Evolutionary conservation across 1,140 invertebrate species (phyloP), one percentile per base, ranked within the genome.

Genomic region (Philotrypesis tridentata): DNA sequence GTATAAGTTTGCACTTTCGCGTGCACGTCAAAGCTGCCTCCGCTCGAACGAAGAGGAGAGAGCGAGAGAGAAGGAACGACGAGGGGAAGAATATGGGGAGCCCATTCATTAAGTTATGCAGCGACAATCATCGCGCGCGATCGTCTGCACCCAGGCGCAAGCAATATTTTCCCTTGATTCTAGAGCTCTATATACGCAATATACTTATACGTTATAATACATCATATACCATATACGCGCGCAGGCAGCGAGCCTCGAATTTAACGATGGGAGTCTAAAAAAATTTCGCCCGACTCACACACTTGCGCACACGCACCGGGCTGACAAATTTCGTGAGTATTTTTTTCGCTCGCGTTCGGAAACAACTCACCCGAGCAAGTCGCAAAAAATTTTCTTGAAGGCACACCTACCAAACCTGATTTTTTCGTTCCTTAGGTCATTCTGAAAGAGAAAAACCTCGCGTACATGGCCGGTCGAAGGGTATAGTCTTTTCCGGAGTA

Each of bases 51-150:
- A 72, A 72, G 70, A 72, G 21, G 55, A 71, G 79, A 43, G 33
- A 67, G 12, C 27, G 60, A 63, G 33, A 43, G 3, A 31, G 40
- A 67, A 21, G 4, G 25, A 55, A 48, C 5, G 72, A 72, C 21
- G 27, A 43, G 79, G 79, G 70, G 61, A 80, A 80, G 60, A 63
- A 60, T 75, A 81, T 61, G 70, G 80, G 80, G 73, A 81, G 80
- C 43, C 65, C 74, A 82, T 77, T 82, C 80, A 82, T 82, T 82
- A 82, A 63, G 80, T 82, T 82, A 82, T 82, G 80, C 73, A 77
- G 73, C 80, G 80, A 81, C 80, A 81, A 81, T 81, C 72, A 81
- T 81, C 73, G 65, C 9, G 73, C 80, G 61, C 65, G 63, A 80
- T 74, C 79, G 79, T 74, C 61, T 80, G 61, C 71, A 27, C 61